Conservation (phyloP, 2,113 vertebrate species). For the Irena cyanogastra region DNA sequence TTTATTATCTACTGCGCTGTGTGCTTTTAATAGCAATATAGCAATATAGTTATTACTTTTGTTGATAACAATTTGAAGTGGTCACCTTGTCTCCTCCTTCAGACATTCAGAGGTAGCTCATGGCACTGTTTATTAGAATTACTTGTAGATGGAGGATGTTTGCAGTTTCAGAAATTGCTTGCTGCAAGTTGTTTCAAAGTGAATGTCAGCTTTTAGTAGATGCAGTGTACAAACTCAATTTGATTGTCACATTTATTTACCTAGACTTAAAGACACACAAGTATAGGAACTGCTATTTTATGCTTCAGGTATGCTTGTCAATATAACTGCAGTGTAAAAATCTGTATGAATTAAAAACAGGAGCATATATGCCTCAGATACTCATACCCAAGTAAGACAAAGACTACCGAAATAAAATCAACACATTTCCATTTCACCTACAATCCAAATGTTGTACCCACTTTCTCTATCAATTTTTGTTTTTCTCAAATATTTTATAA, state of each 20-base stretch:
- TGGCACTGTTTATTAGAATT: not conserved
- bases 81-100: not conserved
- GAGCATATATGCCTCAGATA: not conserved
- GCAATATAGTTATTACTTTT: not conserved
- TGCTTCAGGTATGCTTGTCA: not conserved
- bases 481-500: not conserved
- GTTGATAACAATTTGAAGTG: not conserved
- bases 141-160: not conserved
- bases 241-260: not conserved
- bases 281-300: not conserved
- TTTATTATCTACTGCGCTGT: not conserved
- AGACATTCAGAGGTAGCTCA: not conserved
- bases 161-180: not conserved
- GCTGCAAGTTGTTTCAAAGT: not conserved
- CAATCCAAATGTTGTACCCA: not conserved
- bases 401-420: not conserved
- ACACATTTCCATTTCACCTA: not conserved
- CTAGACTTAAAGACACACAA: not conserved
- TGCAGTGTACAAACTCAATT: not conserved
- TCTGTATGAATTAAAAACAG: not conserved
- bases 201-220: not conserved
- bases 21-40: slow-evolving; percentile 8
- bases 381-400: not conserved
- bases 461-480: not conserved
- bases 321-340: not conserved